Evolutionary conservation across 2,797 vertebrate genomes (phyloP).

Genomic region (Peromyscus attwateri): DNA sequence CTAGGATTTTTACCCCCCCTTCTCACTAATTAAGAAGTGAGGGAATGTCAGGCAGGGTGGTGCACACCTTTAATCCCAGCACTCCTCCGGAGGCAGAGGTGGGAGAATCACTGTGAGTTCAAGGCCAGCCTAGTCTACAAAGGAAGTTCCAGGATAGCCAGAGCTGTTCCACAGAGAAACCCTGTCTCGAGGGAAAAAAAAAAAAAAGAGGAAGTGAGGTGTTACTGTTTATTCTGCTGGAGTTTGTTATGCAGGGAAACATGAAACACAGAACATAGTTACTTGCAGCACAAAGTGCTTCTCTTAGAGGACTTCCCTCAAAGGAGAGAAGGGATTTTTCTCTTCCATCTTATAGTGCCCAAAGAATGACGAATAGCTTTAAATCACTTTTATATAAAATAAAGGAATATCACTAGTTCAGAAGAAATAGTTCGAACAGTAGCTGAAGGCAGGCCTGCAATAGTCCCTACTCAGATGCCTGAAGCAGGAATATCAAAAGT

Average conservation of each 20-base stretch:
- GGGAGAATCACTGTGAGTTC: background rate
- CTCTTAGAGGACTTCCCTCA: too few relatives aligned
- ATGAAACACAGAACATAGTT: background rate
- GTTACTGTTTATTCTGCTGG: background rate
- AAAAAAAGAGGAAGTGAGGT: background rate
- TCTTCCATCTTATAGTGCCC: background rate
- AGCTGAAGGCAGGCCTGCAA: background rate
- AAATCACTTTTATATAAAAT: background rate
- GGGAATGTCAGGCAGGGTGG: too few relatives aligned
- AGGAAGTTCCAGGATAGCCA: background rate
- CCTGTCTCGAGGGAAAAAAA: background rate
- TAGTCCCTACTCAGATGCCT: background rate
- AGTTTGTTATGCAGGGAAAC: background rate
- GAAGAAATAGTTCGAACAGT: background rate
- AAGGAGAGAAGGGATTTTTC: fast-evolving
- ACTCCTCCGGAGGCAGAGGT: background rate
- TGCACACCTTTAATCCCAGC: background rate
- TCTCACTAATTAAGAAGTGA: background rate
- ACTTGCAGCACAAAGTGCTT: background rate
- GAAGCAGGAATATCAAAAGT: background rate
- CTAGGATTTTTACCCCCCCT: too few relatives aligned
- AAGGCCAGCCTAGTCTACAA: background rate
- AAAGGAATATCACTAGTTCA: background rate
- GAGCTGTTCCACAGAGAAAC: background rate
- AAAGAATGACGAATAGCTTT: background rate